Conservation (phyloP, 1,140 invertebrate species). For the Aphelinus certus region DNA sequence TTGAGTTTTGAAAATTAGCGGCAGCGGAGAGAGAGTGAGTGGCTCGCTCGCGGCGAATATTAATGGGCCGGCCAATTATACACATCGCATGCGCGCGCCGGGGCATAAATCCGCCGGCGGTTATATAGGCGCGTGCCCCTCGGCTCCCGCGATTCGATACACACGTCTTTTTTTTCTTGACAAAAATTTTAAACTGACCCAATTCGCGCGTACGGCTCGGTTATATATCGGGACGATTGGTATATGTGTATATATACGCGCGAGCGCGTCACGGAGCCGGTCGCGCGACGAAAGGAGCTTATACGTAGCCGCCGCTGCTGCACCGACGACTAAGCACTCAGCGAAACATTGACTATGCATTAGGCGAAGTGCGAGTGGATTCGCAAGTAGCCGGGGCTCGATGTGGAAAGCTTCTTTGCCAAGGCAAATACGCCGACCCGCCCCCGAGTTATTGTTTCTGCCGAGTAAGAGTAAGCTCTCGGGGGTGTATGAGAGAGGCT, state of each 20-base stretch:
- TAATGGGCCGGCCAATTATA: slow-evolving; percentile 62
- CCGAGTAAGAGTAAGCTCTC: too few species aligned
- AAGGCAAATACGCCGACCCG: too few species aligned
- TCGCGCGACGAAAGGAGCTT: slow-evolving; percentile 10
- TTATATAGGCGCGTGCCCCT: slow-evolving; percentile 23
- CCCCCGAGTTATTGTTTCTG: too few species aligned
- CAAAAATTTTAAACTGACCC: too few species aligned
- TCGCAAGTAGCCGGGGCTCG: too few species aligned
- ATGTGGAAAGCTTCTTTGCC: too few species aligned
- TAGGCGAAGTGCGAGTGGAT: too few species aligned
- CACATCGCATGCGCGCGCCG: slow-evolving; percentile 44
- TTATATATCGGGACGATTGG: not conserved
- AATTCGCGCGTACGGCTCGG: slow-evolving; percentile 21
- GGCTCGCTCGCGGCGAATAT: slow-evolving; percentile 45
- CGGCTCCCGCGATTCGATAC: too few species aligned
- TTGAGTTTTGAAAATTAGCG: slow-evolving; percentile 31
- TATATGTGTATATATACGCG: not conserved
- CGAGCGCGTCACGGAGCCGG: not conserved
- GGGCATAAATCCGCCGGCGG: slow-evolving; percentile 55
- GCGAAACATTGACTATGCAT: too few species aligned
- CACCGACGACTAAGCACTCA: too few species aligned
- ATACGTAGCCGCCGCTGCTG: not conserved
- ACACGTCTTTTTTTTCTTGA: too few species aligned
- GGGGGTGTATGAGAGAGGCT: too few species aligned
- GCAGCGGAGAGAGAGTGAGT: not conserved